Evolutionary conservation across 2,888 invertebrate species (phyloP).

Genomic region (Scrobipalpa atriplicella): DNA sequence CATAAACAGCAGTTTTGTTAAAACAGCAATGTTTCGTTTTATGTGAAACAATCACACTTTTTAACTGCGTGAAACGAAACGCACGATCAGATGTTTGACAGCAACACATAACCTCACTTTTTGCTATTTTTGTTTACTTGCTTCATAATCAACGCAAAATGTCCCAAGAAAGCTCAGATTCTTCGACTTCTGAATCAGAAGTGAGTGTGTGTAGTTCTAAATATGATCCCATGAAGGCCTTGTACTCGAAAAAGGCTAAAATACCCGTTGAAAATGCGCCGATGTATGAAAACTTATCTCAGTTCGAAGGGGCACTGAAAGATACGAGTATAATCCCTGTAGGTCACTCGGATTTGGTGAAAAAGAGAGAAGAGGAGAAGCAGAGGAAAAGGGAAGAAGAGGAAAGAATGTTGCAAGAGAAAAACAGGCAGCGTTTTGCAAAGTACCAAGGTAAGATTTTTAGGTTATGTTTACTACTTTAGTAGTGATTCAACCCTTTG

Average conservation of each 20-base stretch:
- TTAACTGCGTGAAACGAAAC: slow-evolving; percentile 41
- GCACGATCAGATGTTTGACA: slow-evolving; percentile 33
- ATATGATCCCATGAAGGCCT: slow-evolving; percentile 88
- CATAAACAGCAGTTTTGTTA: neutral
- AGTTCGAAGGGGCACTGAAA: slow-evolving; percentile 70
- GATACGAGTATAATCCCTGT: slow-evolving; percentile 52
- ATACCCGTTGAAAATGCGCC: slow-evolving; percentile 83
- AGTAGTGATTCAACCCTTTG: neutral
- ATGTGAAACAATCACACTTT: too few species aligned
- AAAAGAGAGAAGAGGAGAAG: slow-evolving; percentile 64
- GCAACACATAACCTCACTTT: slow-evolving; percentile 26
- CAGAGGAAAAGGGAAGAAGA: slow-evolving; percentile 49
- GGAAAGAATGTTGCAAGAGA: slow-evolving; percentile 57
- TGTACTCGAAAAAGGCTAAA: slow-evolving; percentile 82
- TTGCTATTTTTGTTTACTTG: slow-evolving; percentile 23
- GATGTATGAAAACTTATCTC: slow-evolving; percentile 86
- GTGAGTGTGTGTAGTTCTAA: slow-evolving; percentile 67
- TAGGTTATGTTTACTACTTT: slow-evolving; percentile 54
- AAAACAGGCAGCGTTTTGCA: slow-evolving; percentile 69
- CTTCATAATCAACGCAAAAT: slow-evolving; percentile 41
- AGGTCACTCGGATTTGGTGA: slow-evolving; percentile 54
- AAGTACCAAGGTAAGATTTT: slow-evolving; percentile 65
- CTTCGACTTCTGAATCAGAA: slow-evolving; percentile 73
- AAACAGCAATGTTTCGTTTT: neutral
- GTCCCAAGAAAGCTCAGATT: slow-evolving; percentile 59